Evolutionary conservation across 2,113 vertebrate genomes (phyloP).

Genomic region (Circaetus cinerascens): DNA sequence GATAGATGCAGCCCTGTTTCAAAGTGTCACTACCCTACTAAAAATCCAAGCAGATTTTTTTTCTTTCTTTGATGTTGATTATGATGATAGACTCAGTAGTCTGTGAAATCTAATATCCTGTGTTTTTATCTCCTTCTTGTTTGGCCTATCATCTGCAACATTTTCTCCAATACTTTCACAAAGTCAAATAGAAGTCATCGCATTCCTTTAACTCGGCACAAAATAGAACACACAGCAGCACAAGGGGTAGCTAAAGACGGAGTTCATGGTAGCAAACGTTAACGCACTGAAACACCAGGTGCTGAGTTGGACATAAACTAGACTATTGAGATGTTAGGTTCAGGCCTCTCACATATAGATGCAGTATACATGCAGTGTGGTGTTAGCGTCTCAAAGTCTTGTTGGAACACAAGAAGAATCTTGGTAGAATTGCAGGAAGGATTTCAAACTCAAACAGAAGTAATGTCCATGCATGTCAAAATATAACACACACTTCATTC

Average conservation of each 20-base stretch:
- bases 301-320: no score
- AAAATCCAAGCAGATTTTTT: not conserved
- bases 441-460: not conserved
- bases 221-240: not conserved
- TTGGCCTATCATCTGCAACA: not conserved
- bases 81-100: not conserved
- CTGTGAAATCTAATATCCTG: slow-evolving; percentile 13
- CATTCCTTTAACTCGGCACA: not conserved
- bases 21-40: not conserved
- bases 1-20: not conserved
- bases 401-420: not conserved
- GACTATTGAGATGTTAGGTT: not conserved
- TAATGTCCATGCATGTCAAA: not conserved
- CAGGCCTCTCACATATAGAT: not conserved
- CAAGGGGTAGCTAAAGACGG: not conserved
- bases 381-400: not conserved
- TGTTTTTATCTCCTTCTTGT: not conserved
- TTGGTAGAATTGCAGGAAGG: not conserved
- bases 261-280: not conserved
- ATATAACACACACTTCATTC: not conserved
- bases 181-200: not conserved
- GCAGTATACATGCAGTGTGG: no score
- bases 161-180: not conserved
- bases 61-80: not conserved
- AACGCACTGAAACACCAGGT: not conserved